Evolutionary conservation across 2,113 vertebrate genomes (phyloP).

Genomic region (Zosterops japonicus): DNA sequence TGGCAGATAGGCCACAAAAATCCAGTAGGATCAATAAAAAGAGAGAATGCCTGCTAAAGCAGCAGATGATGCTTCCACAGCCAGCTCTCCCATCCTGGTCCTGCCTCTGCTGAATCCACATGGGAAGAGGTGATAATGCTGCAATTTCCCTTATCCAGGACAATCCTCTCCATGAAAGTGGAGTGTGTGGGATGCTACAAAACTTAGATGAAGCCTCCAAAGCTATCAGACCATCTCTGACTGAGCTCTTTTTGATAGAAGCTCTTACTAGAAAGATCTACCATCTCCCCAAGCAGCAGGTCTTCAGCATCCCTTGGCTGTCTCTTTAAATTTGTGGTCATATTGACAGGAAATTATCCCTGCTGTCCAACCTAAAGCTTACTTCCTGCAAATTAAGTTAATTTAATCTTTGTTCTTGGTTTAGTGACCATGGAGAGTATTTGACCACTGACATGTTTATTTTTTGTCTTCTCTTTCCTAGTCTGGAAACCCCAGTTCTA

Average conservation of each 20-base stretch:
- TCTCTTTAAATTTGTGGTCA: neutral
- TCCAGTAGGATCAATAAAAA: neutral
- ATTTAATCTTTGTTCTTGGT: neutral
- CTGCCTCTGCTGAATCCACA: neutral
- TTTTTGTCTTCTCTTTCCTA: neutral
- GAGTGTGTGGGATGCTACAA: neutral
- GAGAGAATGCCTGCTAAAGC: neutral
- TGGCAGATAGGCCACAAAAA: neutral
- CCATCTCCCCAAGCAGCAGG: neutral
- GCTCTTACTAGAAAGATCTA: neutral
- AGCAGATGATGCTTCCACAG: neutral
- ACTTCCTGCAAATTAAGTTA: neutral
- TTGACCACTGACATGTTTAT: neutral
- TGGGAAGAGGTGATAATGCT: neutral
- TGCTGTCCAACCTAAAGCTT: neutral
- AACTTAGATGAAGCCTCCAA: neutral
- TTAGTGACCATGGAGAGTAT: neutral
- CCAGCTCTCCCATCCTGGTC: neutral
- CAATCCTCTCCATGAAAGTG: neutral
- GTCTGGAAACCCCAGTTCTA: neutral
- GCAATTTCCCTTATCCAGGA: rapidly evolving
- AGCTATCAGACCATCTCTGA: neutral
- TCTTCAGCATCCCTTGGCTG: neutral
- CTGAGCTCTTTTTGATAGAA: neutral
- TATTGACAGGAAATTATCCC: neutral